These are phyloP conservation scores for Microplitis deprimator DNA, from an alignment of 2,888 invertebrate genomes.

Conservation along the genomic window DNA sequence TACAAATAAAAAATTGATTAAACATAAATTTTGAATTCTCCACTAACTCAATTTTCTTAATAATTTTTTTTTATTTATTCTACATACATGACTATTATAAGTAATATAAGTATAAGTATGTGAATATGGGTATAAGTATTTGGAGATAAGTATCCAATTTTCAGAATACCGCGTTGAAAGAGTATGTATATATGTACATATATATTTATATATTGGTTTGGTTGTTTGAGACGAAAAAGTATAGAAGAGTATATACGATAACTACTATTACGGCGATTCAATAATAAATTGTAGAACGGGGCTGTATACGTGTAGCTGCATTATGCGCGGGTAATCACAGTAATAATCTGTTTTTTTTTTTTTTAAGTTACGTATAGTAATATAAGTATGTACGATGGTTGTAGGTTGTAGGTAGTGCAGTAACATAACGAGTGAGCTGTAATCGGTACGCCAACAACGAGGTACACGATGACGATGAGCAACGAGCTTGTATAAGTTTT, in stretches of 20 bases:
- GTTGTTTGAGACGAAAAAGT: too few relatives aligned
- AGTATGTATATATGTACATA: too few relatives aligned
- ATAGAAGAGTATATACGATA: conserved; percentile 27
- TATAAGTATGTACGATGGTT: conserved; percentile 35
- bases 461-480: neutral
- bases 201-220: too few relatives aligned
- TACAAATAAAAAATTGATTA: too few relatives aligned
- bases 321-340: conserved; percentile 67
- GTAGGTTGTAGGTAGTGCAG: conserved; percentile 65
- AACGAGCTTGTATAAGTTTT: too few relatives aligned
- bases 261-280: conserved; percentile 65
- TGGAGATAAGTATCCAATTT: too few relatives aligned
- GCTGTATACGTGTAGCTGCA: conserved; percentile 49
- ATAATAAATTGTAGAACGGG: conserved; percentile 66
- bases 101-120: neutral
- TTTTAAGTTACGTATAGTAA: conserved; percentile 56
- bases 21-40: too few relatives aligned
- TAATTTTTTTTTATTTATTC: too few relatives aligned
- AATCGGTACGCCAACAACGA: conserved; percentile 55
- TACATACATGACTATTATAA: too few relatives aligned
- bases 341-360: conserved; percentile 67
- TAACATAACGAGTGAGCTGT: conserved; percentile 62
- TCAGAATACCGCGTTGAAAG: too few relatives aligned
- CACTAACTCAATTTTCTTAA: too few relatives aligned
- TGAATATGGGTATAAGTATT: too few relatives aligned